A percentile compares a stretch with the other conserved stretches of the same genome.
These are phyloP conservation scores for Hirtodrosophila confusa DNA, from an alignment of 2,888 invertebrate species.

Conservation along the genomic window DNA sequence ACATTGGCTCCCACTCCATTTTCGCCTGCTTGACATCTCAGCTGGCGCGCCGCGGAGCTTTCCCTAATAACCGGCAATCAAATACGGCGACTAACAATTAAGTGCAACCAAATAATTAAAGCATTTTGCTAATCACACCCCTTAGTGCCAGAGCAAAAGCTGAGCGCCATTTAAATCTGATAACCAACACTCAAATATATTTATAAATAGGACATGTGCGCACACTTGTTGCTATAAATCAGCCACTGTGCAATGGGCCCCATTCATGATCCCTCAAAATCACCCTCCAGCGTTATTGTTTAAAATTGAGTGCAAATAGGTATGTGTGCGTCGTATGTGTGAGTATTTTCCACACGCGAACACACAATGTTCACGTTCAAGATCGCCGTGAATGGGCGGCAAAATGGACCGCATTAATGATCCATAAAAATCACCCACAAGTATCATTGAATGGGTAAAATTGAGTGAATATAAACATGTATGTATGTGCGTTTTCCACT, in stretches of 20 bases:
- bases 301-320: too few species aligned
- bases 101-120: slow-evolving; percentile 39
- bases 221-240: slow-evolving; percentile 36
- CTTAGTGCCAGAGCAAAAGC: neutral
- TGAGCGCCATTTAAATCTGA: slow-evolving; percentile 5
- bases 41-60: slow-evolving; percentile 16
- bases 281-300: too few species aligned
- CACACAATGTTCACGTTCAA: too few species aligned
- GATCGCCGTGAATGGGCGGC: too few species aligned
- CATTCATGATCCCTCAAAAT: too few species aligned
- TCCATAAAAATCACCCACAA: too few species aligned
- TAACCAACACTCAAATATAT: slow-evolving; percentile 28
- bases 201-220: slow-evolving; percentile 2
- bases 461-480: too few species aligned
- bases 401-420: too few species aligned
- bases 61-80: slow-evolving; percentile 44
- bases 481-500: too few species aligned
- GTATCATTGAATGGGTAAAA: too few species aligned
- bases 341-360: too few species aligned
- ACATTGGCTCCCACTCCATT: slow-evolving; percentile 33
- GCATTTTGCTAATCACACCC: slow-evolving; percentile 33
- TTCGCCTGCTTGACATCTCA: slow-evolving; percentile 14
- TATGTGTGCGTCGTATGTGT: too few species aligned
- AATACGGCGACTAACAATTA: slow-evolving; percentile 27
- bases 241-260: slow-evolving; percentile 4